These are phyloP conservation scores for Lasioglossum morio DNA, from an alignment of 2,888 invertebrate species.

Conservation along the genomic window DNA sequence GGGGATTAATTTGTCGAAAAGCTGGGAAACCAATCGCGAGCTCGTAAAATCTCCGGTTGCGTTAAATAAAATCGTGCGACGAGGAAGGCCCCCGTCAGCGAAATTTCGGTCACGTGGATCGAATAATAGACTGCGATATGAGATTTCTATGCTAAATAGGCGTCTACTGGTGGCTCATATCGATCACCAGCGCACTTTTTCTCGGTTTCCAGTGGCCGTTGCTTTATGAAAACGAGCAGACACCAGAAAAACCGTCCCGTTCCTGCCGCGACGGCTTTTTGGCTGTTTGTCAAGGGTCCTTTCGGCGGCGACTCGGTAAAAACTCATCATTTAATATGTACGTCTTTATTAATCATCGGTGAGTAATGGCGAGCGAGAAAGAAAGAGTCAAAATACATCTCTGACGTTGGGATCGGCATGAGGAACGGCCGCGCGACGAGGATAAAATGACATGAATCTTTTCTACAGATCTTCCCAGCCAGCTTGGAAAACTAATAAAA, in stretches of 20 bases:
- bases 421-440: background rate
- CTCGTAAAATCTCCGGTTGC: background rate
- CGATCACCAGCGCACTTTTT: conserved; percentile 44
- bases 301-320: conserved; percentile 13
- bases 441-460: background rate
- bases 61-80: background rate
- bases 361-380: conserved; percentile 32
- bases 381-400: conserved; percentile 16
- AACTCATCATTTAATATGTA: conserved; percentile 51
- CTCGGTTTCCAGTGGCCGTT: conserved; percentile 26
- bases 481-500: conserved; percentile 46
- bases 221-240: conserved; percentile 46
- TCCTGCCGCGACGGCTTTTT: conserved; percentile 22
- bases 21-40: background rate
- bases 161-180: conserved; percentile 25
- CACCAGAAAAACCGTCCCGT: conserved; percentile 27
- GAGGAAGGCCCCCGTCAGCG: background rate
- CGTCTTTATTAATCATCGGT: conserved; percentile 54
- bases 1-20: background rate
- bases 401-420: background rate
- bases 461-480: background rate
- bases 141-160: conserved; percentile 47
- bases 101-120: conserved; percentile 34
- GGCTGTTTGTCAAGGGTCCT: conserved; percentile 40
- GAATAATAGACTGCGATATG: conserved; percentile 24